Base-by-base conservation (phyloP, 2,113 vertebrate species). In the Pseudorectes ferrugineus region DNA sequence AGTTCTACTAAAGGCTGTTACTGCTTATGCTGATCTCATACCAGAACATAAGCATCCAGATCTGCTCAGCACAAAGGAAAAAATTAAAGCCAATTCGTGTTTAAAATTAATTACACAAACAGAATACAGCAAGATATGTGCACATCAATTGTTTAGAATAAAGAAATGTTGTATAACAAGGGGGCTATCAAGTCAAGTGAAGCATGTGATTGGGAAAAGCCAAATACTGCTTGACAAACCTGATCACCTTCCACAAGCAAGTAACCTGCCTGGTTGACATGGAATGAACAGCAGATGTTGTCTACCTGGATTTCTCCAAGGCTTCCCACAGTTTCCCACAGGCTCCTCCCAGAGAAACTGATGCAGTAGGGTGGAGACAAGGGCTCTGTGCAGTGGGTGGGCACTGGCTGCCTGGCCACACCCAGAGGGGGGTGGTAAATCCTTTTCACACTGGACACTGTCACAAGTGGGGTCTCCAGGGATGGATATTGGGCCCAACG, bases 181-280 rank as follows among this genome's bases (percentile, higher is more conserved):
- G 18, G 26, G 12, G 3, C 11, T 61, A 40, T 35, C 18, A 82
- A 72, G 33, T 40, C 52, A 90, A 82, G 72, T 35, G 33, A 81
- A 59, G 28, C 31, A 55, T 1, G 11, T 10, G 21, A 72, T 5
- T 62, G 22, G 9, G 46, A 93, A 82, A 54, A 87, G 33, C 18
- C 21, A 77, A 43, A 55, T 1, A 4, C 1, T 3, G 12, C 58
- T 43, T 67, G 40, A 54, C 48, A 68, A 63, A 77, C 14, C 24
- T 35, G 21, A 35, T 7, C 0, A 0, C 12, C 23, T 59, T 54
- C 57, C 38, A 38, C 12, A 21, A 38, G 21, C 2, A 1, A 72
- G 14, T 35, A 58, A 45, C 17, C 33, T 55, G 33, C 52, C 21
- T 7, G 10, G 20, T 9, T 33, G 36, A 66, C 8, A 10, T 12